A percentile compares a stretch with the other conserved stretches of the same genome.
Evolutionary conservation across 1,140 invertebrate genomes (phyloP).

Genomic region (Drosophila sturtevanti): DNA sequence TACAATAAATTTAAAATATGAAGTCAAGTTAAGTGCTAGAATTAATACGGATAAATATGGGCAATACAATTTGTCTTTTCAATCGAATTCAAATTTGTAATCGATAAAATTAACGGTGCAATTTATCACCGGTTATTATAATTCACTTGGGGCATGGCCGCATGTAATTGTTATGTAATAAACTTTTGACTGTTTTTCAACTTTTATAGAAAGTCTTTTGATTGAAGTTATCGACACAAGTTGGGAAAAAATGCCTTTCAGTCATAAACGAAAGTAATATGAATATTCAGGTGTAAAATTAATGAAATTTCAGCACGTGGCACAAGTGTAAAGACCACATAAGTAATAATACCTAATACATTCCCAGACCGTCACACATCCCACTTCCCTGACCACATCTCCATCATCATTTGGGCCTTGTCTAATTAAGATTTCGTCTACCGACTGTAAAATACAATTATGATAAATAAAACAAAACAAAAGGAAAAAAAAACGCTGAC

Average conservation of each 20-base stretch:
- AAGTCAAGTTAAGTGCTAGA: too few relatives aligned
- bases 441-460: not conserved
- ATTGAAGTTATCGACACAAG: too few relatives aligned
- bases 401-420: not conserved
- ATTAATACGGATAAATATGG: too few relatives aligned
- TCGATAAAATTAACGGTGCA: too few relatives aligned
- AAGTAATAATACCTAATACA: not conserved
- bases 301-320: not conserved
- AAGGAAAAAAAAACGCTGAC: slow-evolving; percentile 4
- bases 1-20: too few relatives aligned
- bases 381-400: not conserved
- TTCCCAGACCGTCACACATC: not conserved
- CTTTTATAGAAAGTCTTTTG: not conserved
- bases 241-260: not conserved
- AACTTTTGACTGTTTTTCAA: not conserved
- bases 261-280: not conserved
- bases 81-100: too few relatives aligned
- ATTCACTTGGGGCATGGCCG: too few relatives aligned
- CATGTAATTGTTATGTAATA: too few relatives aligned
- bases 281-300: not conserved
- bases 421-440: slow-evolving; percentile 2
- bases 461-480: slow-evolving; percentile 6
- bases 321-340: not conserved
- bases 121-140: too few relatives aligned
- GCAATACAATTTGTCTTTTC: too few relatives aligned